Evolutionary conservation across 2,888 invertebrate genomes (phyloP), one percentile per base, ranked within the genome.

Genomic region (Archaeoteleia sp.): DNA sequence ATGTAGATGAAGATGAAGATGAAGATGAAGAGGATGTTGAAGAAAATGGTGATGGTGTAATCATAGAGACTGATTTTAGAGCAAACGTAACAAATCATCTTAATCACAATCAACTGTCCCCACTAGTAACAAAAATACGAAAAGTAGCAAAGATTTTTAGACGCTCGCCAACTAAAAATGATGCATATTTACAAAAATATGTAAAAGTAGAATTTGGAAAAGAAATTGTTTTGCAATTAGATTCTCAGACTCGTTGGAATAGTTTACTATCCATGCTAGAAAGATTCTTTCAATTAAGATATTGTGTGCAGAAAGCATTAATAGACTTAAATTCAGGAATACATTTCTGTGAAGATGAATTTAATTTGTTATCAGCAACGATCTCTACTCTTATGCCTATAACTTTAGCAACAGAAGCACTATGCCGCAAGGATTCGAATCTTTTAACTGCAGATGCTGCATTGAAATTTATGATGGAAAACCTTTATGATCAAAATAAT

Each of bases 391-490:
- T 43, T 4, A 9, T 1, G 14, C 43, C 43, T 17, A 13, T 43
- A 7, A 43, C 27, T 29, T 25, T 43, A 13, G 43, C 14, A 14
- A 29, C 29, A n/a, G 43, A 43, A 4, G 20, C 27, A 5, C 1
- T 43, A 3, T 43, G 43, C 15, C 27, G 9, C 7, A 5, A 15
- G 9, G 43, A 43, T 14, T 7, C 27, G 5, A 43, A 13, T 43
- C 29, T 43, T 7, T 14, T 43, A 29, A 43, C 43, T 9, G 43
- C 43, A 2, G 43, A 43, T 27, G 29, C 43, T 14, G 15, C 43
- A 7, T 27, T 29, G 7, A 8, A 7, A 3, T 51, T 51, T 17
- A 39, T 51, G 14, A 2, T 51, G 10, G 9, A 25, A 29, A 29
- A 13, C 1, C 9, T 39, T 2, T 8, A 51, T 14, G 1, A 51